Evolutionary conservation across 2,888 invertebrate genomes (phyloP).

Genomic region (Zygothrica quintamaculata): DNA sequence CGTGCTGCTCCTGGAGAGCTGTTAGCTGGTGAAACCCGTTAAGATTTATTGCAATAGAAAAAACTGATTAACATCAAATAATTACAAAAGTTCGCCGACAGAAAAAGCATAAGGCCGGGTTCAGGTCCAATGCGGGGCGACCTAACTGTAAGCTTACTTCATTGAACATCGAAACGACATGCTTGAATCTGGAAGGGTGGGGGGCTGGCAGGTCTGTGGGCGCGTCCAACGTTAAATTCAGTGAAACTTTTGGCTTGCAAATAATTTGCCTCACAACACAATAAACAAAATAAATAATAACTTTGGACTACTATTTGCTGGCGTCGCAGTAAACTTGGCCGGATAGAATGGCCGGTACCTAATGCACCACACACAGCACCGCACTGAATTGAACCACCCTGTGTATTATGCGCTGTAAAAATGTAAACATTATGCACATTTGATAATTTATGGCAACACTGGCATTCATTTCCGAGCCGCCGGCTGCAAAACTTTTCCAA

Average conservation of each 20-base stretch:
- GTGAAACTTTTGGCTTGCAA: slow-evolving; percentile 71
- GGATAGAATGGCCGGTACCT: slow-evolving; percentile 34
- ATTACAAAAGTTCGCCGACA: slow-evolving; percentile 77
- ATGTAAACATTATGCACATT: slow-evolving; percentile 82
- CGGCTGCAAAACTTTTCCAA: slow-evolving; percentile 47
- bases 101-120: slow-evolving; percentile 63
- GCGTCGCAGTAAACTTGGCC: slow-evolving; percentile 71
- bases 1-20: neutral
- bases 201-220: neutral
- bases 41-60: slow-evolving; percentile 68
- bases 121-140: slow-evolving; percentile 33
- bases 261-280: slow-evolving; percentile 80
- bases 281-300: slow-evolving; percentile 81
- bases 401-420: slow-evolving; percentile 50
- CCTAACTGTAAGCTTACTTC: slow-evolving; percentile 53
- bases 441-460: slow-evolving; percentile 83
- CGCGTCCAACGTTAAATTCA: slow-evolving; percentile 15
- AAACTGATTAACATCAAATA: slow-evolving; percentile 81
- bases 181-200: neutral
- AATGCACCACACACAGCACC: slow-evolving; percentile 23
- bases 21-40: slow-evolving; percentile 29
- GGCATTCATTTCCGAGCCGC: slow-evolving; percentile 77
- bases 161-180: slow-evolving; percentile 51
- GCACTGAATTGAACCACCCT: neutral
- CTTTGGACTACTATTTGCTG: slow-evolving; percentile 67